A percentile compares a stretch with the other conserved stretches of the same genome.
Evolutionary conservation across 2,113 vertebrate genomes (phyloP).

Genomic region (Polypterus bichir): DNA sequence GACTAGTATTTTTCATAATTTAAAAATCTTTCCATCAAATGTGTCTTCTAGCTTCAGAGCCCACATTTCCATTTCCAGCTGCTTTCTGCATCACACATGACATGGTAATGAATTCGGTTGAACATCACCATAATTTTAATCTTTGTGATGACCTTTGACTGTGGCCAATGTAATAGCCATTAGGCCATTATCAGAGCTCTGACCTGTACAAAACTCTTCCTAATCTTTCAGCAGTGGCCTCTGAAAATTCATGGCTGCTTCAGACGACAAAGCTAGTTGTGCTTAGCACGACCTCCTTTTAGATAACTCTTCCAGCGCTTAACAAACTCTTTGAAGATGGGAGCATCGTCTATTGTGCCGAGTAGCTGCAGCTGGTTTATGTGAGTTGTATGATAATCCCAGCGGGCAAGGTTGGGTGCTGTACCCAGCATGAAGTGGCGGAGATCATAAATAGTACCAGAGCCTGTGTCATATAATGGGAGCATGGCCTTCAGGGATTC

Average conservation of each 20-base stretch:
- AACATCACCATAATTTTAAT: no score
- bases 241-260: conserved; percentile 8
- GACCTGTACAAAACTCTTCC: no score
- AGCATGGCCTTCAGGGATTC: conserved; percentile 92
- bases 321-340: conserved; percentile 80
- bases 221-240: no score
- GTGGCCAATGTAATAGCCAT: no score
- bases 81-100: no score
- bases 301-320: conserved; percentile 94
- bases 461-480: conserved; percentile 87
- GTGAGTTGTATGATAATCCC: conserved; percentile 98
- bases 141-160: no score
- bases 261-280: conserved; percentile 68
- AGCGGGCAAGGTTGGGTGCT: conserved; percentile 90
- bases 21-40: no score
- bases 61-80: no score
- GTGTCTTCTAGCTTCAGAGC: no score
- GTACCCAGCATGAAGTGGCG: conserved; percentile 87
- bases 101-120: no score
- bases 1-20: no score
- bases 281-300: conserved; percentile 83
- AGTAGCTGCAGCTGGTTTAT: conserved; percentile 97
- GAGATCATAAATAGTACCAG: conserved; percentile 90
- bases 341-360: conserved; percentile 68
- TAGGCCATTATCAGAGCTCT: no score